phyloP scores from a whole-genome alignment of 2,797 vertebrate species.

The Zalophus californianus region DNA sequence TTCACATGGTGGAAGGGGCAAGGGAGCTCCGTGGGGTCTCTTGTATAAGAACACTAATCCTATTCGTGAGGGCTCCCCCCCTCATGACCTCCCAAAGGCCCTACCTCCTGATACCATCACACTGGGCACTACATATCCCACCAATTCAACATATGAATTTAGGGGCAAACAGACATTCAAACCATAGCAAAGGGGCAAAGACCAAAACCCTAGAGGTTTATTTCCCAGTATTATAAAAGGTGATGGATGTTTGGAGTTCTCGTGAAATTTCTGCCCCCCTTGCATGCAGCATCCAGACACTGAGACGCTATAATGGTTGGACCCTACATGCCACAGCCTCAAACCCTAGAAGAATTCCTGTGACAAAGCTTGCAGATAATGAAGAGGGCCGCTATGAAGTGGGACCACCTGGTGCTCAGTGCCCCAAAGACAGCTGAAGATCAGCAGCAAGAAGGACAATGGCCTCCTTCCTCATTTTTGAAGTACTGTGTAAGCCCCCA shows the following conservation, averaged over 20 bases:
- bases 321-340: neutral
- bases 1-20: neutral
- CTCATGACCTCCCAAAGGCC: neutral
- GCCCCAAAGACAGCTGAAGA: too few relatives aligned
- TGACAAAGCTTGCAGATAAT: neutral
- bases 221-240: neutral
- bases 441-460: neutral
- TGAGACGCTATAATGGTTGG: neutral
- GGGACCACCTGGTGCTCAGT: neutral
- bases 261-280: neutral
- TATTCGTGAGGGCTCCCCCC: neutral
- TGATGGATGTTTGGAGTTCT: neutral
- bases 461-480: neutral
- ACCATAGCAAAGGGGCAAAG: neutral
- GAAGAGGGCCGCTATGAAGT: neutral
- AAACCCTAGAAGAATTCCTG: neutral
- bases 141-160: neutral
- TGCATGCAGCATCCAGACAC: neutral
- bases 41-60: neutral
- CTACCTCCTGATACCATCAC: neutral
- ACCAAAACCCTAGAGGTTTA: neutral
- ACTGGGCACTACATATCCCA: neutral
- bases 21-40: neutral
- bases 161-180: neutral
- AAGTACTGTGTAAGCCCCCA: neutral